Evolutionary conservation across 2,797 vertebrate genomes (phyloP).

Genomic region (Valencia hispanica): DNA sequence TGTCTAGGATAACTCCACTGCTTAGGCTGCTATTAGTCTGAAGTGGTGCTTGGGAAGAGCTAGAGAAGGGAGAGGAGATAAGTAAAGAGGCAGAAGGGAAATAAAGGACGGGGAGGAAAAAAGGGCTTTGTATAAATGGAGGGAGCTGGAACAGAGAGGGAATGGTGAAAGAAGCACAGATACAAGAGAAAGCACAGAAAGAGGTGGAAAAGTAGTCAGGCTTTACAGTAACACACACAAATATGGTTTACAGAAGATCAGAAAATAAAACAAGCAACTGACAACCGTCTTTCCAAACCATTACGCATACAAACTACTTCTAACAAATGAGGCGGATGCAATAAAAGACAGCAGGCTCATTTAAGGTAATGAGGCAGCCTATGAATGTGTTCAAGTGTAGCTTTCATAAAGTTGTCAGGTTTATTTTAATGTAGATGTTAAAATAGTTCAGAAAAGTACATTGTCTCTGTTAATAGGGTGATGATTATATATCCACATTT

Average conservation of each 20-base stretch:
- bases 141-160: background rate
- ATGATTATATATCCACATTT: background rate
- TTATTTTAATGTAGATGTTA: background rate
- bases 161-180: background rate
- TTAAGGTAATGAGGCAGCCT: background rate
- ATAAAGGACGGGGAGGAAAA: background rate
- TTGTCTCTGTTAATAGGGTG: background rate
- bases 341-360: slow-evolving; percentile 4
- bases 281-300: slow-evolving; percentile 16
- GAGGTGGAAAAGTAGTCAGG: slow-evolving; percentile 7
- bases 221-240: slow-evolving; percentile 8
- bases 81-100: slow-evolving; percentile 25
- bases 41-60: slow-evolving; percentile 49
- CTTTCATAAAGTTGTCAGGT: background rate
- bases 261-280: background rate
- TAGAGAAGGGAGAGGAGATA: slow-evolving; percentile 41
- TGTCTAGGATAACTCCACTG: slow-evolving; percentile 82
- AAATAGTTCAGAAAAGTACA: background rate
- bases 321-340: background rate
- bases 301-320: slow-evolving; percentile 1
- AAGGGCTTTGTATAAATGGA: background rate
- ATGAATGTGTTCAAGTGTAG: background rate
- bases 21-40: slow-evolving; percentile 67
- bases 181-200: slow-evolving; percentile 9
- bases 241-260: background rate